These are phyloP conservation scores for Pterostichus niger DNA, from an alignment of 2,888 invertebrate species.

Conservation along the genomic window DNA sequence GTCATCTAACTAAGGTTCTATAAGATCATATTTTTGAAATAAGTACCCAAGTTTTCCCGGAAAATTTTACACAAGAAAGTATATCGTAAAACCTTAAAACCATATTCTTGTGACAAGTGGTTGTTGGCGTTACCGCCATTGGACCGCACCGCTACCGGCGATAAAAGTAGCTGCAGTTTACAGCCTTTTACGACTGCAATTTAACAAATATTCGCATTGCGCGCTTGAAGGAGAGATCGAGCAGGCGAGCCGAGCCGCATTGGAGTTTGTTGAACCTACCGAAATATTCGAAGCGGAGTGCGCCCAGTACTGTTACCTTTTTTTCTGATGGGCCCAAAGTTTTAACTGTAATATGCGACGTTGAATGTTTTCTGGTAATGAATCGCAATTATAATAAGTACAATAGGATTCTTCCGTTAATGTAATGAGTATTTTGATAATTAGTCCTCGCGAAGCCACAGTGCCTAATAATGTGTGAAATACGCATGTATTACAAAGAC, in stretches of 20 bases:
- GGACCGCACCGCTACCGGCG: conserved; percentile 26
- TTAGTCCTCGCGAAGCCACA: not conserved
- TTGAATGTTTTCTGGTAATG: conserved; percentile 38
- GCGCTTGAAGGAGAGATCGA: conserved; percentile 18
- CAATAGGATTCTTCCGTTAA: conserved; percentile 11
- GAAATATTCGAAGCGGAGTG: conserved; percentile 18
- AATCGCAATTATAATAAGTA: conserved; percentile 24
- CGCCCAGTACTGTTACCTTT: conserved; percentile 51
- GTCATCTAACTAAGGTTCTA: not conserved
- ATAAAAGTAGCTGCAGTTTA: not conserved
- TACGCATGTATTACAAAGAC: too few relatives aligned
- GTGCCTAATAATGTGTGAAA: not conserved
- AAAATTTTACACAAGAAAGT: conserved; percentile 14
- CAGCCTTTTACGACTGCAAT: conserved; percentile 41
- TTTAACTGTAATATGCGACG: conserved; percentile 41
- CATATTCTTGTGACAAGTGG: conserved; percentile 1
- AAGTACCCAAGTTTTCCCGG: not conserved
- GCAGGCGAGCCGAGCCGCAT: not conserved
- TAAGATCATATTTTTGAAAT: not conserved
- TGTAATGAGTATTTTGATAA: conserved; percentile 17
- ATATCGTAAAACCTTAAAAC: conserved; percentile 23
- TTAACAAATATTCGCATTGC: conserved; percentile 39
- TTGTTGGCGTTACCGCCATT: not conserved
- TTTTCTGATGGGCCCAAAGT: conserved; percentile 31
- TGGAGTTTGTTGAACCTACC: conserved; percentile 52